These are phyloP conservation scores for Amblyraja radiata DNA, from an alignment of 2,797 vertebrate species.

Conservation along the genomic window DNA sequence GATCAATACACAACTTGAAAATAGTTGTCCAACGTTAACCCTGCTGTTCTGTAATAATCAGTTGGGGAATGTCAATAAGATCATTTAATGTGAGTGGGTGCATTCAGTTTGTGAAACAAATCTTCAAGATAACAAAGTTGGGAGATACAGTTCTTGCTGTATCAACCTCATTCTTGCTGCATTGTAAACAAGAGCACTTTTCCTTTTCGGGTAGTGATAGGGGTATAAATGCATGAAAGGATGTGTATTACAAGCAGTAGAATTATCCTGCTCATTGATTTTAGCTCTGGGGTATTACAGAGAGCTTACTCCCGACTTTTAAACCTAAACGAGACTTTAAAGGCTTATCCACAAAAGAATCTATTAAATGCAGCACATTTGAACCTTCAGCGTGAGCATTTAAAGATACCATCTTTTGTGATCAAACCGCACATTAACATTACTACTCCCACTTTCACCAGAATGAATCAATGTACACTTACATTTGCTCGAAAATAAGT, in stretches of 20 bases:
- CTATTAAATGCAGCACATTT: slow-evolving; percentile 66
- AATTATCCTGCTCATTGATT: slow-evolving; percentile 96
- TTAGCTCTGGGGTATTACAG: slow-evolving; percentile 92
- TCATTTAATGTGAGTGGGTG: not conserved
- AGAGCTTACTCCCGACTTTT: slow-evolving; percentile 81
- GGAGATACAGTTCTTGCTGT: slow-evolving; percentile 44
- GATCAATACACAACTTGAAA: not conserved
- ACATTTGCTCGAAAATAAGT: not conserved
- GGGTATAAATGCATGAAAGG: slow-evolving; percentile 57
- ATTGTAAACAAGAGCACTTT: slow-evolving; percentile 30
- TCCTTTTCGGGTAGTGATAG: slow-evolving; percentile 44
- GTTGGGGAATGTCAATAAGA: not conserved
- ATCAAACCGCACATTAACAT: slow-evolving; percentile 34
- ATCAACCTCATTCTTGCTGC: slow-evolving; percentile 32
- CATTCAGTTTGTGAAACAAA: not conserved
- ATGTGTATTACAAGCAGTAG: slow-evolving; percentile 73
- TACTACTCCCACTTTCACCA: slow-evolving; percentile 7
- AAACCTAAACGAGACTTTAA: slow-evolving; percentile 87
- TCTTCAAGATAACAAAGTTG: slow-evolving; percentile 38
- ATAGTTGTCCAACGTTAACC: not conserved
- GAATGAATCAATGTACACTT: not conserved
- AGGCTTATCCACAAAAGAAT: slow-evolving; percentile 80
- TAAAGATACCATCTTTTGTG: slow-evolving; percentile 36
- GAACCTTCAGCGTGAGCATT: slow-evolving; percentile 33
- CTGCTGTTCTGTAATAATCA: not conserved